Percentiles rank a stretch among this genome's conserved stretches.
Conservation (phyloP, 2,888 invertebrate species). For the Orthonychiurus folsomi region DNA sequence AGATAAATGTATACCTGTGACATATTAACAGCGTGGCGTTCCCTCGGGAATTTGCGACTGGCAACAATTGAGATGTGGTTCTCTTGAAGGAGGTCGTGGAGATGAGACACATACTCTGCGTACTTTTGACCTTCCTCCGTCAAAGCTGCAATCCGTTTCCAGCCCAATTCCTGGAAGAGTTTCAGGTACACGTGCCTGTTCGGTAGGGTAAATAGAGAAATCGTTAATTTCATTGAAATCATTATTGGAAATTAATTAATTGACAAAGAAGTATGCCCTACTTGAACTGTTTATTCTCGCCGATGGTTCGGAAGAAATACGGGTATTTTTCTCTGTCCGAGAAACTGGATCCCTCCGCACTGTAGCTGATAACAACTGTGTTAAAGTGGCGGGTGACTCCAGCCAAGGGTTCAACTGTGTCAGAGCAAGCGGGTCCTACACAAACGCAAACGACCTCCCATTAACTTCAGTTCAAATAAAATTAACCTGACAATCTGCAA, state of each 20-base stretch:
- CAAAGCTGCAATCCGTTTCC: constrained; percentile 64
- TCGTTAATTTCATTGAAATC: background rate
- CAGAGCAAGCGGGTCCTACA: constrained; percentile 65
- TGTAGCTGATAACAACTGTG: constrained; percentile 65
- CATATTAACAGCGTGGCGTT: constrained; percentile 49
- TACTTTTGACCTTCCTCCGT: constrained; percentile 72
- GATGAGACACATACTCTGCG: constrained; percentile 62
- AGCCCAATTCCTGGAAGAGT: constrained; percentile 54
- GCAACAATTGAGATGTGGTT: constrained; percentile 57
- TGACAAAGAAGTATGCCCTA: too few species aligned
- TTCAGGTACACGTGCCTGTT: constrained; percentile 55
- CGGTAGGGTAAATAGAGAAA: constrained; percentile 17
- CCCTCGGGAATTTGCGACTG: constrained; percentile 57
- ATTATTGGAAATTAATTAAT: too few species aligned
- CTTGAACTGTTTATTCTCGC: constrained; percentile 63
- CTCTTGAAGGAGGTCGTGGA: constrained; percentile 57
- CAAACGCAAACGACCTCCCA: background rate
- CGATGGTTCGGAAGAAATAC: constrained; percentile 70
- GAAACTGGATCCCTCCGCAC: constrained; percentile 66
- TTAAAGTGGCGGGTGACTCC: constrained; percentile 64
- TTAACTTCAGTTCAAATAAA: background rate
- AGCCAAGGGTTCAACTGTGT: constrained; percentile 69
- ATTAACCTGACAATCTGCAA: too few species aligned
- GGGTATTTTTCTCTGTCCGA: constrained; percentile 61
- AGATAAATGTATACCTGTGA: too few species aligned